A percentile compares a stretch with the other conserved stretches of the same genome.
Conservation (phyloP, 2,113 vertebrate species). For the Pterocles orientalis region DNA sequence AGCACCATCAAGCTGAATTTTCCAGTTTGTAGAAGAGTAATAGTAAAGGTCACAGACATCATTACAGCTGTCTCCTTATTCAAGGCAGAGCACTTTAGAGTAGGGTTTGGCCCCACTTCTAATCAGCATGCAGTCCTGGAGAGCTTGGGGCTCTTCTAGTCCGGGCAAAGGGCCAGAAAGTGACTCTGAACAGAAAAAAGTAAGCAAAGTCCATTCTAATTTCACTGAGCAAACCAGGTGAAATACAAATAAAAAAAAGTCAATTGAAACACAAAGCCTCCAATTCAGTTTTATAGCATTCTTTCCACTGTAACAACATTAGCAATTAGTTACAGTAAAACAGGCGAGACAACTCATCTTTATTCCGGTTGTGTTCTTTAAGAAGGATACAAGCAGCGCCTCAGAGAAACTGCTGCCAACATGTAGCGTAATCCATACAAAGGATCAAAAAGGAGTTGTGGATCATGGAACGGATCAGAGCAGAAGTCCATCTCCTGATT, state of each 20-base stretch:
- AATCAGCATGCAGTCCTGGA: slow-evolving; percentile 24
- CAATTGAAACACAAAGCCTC: not conserved
- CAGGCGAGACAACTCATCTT: not conserved
- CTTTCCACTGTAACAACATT: not conserved
- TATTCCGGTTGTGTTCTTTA: not conserved
- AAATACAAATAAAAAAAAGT: not conserved
- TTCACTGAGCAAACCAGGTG: slow-evolving; percentile 24
- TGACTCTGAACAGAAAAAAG: slow-evolving; percentile 22
- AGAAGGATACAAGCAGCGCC: not conserved
- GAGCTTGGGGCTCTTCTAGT: not conserved
- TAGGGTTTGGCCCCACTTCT: slow-evolving; percentile 17
- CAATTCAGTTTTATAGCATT: not conserved
- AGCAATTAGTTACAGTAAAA: not conserved
- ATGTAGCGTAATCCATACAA: not conserved
- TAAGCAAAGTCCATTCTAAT: slow-evolving; percentile 11
- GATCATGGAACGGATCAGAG: not conserved
- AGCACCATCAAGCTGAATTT: not conserved
- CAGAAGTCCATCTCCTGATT: not conserved
- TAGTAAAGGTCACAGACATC: slow-evolving; percentile 14
- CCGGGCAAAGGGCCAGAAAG: slow-evolving; percentile 43
- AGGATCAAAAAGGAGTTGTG: not conserved
- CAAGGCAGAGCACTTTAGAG: slow-evolving; percentile 1
- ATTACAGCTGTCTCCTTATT: not conserved
- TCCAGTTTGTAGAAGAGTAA: slow-evolving; percentile 3
- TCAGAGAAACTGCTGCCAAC: not conserved